These are phyloP conservation scores for Melanotaenia parkinsoni DNA, from an alignment of 2,797 vertebrate genomes.

Conservation along the genomic window DNA sequence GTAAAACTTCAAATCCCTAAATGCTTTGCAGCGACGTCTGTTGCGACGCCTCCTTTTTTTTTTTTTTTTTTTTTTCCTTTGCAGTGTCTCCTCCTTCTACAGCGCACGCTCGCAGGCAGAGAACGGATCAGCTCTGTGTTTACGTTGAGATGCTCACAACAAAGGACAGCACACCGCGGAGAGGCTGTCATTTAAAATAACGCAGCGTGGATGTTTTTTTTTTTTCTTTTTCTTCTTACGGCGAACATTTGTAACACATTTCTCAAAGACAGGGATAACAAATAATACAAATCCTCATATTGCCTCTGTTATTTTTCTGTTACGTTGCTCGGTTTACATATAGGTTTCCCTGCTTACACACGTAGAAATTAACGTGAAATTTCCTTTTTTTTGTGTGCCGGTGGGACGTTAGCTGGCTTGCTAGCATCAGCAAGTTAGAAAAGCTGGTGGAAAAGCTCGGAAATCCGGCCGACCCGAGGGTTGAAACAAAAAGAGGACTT, in stretches of 20 bases:
- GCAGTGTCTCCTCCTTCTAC: slow-evolving; percentile 31
- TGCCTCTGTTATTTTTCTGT: slow-evolving; percentile 12
- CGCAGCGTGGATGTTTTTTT: slow-evolving; percentile 34
- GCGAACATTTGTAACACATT: slow-evolving; percentile 20
- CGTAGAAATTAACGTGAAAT: slow-evolving; percentile 48
- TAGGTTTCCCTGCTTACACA: slow-evolving; percentile 14
- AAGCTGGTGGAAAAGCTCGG: slow-evolving; percentile 45
- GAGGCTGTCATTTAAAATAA: slow-evolving; percentile 45
- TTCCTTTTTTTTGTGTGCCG: slow-evolving; percentile 32
- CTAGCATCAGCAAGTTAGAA: slow-evolving; percentile 66
- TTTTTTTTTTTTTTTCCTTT: background rate
- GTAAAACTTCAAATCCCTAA: slow-evolving; percentile 43
- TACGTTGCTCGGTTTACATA: slow-evolving; percentile 6
- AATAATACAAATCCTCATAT: background rate
- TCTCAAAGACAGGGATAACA: background rate
- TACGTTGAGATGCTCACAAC: slow-evolving; percentile 80
- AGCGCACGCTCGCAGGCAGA: slow-evolving; percentile 35
- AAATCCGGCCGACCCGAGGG: slow-evolving; percentile 10
- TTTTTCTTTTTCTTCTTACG: background rate
- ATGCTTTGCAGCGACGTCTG: slow-evolving; percentile 27
- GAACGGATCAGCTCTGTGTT: slow-evolving; percentile 62
- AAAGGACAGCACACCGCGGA: slow-evolving; percentile 69
- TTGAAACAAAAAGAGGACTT: slow-evolving; percentile 49
- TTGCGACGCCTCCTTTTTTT: background rate
- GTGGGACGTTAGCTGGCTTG: slow-evolving; percentile 64